These are phyloP conservation scores for Argya squamiceps DNA, from an alignment of 2,797 vertebrate genomes.

Conservation along the genomic window DNA sequence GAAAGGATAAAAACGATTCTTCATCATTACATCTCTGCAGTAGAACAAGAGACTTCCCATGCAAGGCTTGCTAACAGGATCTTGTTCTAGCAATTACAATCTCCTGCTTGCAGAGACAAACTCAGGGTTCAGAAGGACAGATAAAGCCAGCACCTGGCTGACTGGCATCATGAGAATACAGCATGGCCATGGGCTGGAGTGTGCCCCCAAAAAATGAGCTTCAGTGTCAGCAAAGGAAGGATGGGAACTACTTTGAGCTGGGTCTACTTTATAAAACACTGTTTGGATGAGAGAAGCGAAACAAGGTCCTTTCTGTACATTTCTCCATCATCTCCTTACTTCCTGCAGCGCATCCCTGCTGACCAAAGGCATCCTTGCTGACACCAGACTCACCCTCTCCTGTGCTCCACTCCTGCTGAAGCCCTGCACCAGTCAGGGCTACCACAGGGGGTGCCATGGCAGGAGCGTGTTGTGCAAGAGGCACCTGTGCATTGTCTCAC, in stretches of 20 bases:
- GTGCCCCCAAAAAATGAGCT: not conserved
- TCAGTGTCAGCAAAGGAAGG: not conserved
- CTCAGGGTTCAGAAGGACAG: not conserved
- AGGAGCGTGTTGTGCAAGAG: not conserved
- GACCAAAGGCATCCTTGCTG: not conserved
- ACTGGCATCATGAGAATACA: not conserved
- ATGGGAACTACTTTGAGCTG: not conserved
- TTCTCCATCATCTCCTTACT: not conserved
- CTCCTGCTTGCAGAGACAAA: not conserved
- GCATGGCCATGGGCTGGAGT: not conserved
- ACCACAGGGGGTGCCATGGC: not conserved
- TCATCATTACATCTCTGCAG: not conserved
- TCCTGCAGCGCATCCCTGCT: not conserved
- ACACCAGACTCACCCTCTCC: not conserved
- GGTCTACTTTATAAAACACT: not conserved
- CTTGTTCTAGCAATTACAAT: not conserved
- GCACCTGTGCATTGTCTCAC: accelerated
- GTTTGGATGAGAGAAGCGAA: not conserved
- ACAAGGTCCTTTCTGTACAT: not conserved
- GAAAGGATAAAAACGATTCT: not conserved
- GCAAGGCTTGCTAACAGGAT: not conserved
- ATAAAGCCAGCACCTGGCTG: not conserved
- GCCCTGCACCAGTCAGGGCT: not conserved
- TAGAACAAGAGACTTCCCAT: not conserved
- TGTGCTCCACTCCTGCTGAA: not conserved